These are phyloP conservation scores for Icerya purchasi DNA, from an alignment of 2,888 invertebrate species.

Conservation along the genomic window DNA sequence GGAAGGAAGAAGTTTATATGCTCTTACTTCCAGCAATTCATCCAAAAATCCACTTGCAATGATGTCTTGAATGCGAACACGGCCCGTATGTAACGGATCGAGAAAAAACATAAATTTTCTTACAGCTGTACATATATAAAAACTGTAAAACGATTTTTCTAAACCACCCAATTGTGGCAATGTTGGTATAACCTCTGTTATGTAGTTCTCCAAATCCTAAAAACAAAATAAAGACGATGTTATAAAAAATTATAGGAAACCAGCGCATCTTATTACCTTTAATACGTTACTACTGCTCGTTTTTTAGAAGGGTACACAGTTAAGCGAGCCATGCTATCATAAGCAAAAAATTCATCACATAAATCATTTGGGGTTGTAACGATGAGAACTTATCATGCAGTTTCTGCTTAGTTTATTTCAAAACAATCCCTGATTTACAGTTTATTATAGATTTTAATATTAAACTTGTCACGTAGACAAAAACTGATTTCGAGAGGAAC, in stretches of 20 bases:
- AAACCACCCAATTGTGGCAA: conserved; percentile 71
- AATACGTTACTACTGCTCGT: too few relatives aligned
- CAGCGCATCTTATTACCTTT: too few relatives aligned
- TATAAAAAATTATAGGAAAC: conserved; percentile 21
- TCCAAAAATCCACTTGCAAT: conserved; percentile 78
- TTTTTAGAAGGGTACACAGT: not conserved
- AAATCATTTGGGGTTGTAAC: too few relatives aligned
- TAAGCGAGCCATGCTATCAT: too few relatives aligned
- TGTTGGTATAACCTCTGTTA: conserved; percentile 78
- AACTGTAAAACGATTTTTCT: conserved; percentile 81
- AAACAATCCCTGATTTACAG: too few relatives aligned
- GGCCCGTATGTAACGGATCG: conserved; percentile 67
- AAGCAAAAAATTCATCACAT: too few relatives aligned
- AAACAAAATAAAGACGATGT: conserved; percentile 21
- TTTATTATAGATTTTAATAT: too few relatives aligned
- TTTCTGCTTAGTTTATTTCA: too few relatives aligned
- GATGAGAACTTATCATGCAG: too few relatives aligned
- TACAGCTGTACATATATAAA: conserved; percentile 89
- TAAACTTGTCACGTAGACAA: too few relatives aligned
- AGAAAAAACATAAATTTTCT: conserved; percentile 90
- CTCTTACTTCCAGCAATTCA: conserved; percentile 57
- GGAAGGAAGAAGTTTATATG: not conserved
- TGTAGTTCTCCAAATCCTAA: conserved; percentile 85
- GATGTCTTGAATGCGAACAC: conserved; percentile 76
- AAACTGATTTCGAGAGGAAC: too few relatives aligned